Percentiles rank a stretch among this genome's conserved stretches.
phyloP scores from a whole-genome alignment of 2,888 invertebrate genomes.

The Liposcelis brunnea region DNA sequence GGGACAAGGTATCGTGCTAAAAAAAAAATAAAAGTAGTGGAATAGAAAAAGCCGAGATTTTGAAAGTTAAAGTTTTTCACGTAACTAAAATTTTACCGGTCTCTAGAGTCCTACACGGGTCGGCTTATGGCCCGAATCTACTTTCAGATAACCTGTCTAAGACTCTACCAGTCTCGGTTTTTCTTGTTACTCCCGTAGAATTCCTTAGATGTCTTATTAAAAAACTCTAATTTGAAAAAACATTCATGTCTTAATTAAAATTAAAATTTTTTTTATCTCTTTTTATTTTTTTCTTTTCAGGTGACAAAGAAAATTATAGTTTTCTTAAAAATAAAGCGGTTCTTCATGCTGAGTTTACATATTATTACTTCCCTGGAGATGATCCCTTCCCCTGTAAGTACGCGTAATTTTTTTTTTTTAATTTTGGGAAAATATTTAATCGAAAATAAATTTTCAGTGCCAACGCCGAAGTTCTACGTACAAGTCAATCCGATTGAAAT shows the following conservation, averaged over 20 bases:
- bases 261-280: slow-evolving; percentile 10
- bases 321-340: slow-evolving; percentile 81
- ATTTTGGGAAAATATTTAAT: no score
- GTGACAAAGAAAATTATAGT: slow-evolving; percentile 58
- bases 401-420: slow-evolving; percentile 11
- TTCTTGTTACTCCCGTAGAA: neutral
- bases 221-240: slow-evolving; percentile 22
- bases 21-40: no score
- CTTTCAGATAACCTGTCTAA: no score
- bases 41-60: no score
- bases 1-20: no score
- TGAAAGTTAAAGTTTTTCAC: no score
- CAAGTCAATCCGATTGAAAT: slow-evolving; percentile 82
- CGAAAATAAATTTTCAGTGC: slow-evolving; percentile 76
- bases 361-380: slow-evolving; percentile 90
- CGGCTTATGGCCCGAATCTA: no score
- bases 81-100: no score
- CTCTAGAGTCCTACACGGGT: no score
- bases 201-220: slow-evolving; percentile 14
- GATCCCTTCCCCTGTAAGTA: slow-evolving; percentile 71
- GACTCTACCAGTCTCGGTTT: no score
- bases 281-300: slow-evolving; percentile 29
- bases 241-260: slow-evolving; percentile 12
- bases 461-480: slow-evolving; percentile 80
- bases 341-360: slow-evolving; percentile 89